Evolutionary conservation across 2,888 invertebrate species (phyloP).

Genomic region (Salpingus planirostris): DNA sequence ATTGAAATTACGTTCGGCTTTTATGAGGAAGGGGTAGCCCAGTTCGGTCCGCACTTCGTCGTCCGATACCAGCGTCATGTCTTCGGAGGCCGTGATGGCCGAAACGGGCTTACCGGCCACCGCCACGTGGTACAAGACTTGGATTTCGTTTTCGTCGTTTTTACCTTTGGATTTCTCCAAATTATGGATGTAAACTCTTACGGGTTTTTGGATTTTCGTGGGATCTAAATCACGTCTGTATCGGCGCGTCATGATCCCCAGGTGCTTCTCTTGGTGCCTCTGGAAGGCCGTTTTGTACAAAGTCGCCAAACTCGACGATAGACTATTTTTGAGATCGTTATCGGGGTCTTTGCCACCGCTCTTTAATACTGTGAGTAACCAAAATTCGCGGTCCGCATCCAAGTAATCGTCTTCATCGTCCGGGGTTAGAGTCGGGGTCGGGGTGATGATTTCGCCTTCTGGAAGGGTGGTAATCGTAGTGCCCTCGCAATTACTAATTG

Average conservation of each 20-base stretch:
- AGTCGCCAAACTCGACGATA: constrained; percentile 64
- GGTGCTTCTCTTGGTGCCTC: constrained; percentile 72
- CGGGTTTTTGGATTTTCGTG: constrained; percentile 39
- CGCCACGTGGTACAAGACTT: constrained; percentile 72
- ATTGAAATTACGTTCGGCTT: constrained; percentile 66
- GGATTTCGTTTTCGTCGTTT: constrained; percentile 41
- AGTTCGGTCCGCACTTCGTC: constrained; percentile 66
- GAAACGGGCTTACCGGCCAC: constrained; percentile 72
- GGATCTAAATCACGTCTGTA: constrained; percentile 2
- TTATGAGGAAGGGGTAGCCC: constrained; percentile 68
- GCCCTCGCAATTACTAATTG: constrained; percentile 45
- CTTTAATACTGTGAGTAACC: constrained; percentile 70
- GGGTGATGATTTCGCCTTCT: constrained; percentile 46
- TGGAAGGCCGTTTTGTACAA: constrained; percentile 74
- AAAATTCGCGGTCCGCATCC: constrained; percentile 61
- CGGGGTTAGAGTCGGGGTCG: constrained; percentile 35
- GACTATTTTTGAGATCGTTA: constrained; percentile 58
- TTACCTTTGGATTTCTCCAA: constrained; percentile 45
- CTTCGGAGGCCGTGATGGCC: constrained; percentile 71
- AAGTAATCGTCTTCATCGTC: constrained; percentile 23
- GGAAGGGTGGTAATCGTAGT: constrained; percentile 32
- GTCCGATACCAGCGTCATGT: constrained; percentile 72
- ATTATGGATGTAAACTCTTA: constrained; percentile 60
- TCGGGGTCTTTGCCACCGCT: constrained; percentile 44
- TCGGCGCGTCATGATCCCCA: constrained; percentile 49